These are phyloP conservation scores for Neuroterus valhalla DNA, from an alignment of 1,140 invertebrate species.

Conservation along the genomic window DNA sequence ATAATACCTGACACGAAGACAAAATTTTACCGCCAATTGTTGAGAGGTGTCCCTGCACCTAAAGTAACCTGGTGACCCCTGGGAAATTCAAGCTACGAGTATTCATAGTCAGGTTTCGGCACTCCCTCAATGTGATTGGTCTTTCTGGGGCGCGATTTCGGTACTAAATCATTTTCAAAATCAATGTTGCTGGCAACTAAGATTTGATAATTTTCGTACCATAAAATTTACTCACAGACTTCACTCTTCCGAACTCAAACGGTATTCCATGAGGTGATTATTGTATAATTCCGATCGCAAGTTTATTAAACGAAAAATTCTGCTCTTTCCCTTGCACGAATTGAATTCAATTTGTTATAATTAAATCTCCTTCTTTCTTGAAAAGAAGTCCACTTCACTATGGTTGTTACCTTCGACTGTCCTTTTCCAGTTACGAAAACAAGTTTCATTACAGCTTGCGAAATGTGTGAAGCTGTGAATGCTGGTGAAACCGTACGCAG, in stretches of 20 bases:
- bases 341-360: background rate
- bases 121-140: constrained; percentile 24
- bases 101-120: constrained; percentile 27
- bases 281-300: too few relatives aligned
- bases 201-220: background rate
- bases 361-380: background rate
- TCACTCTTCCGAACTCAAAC: background rate
- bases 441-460: constrained; percentile 1
- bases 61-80: constrained; percentile 25
- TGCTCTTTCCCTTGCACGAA: background rate
- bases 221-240: background rate
- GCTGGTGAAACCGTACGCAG: background rate
- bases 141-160: constrained; percentile 15
- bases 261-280: too few relatives aligned
- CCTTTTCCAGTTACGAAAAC: constrained; percentile 11
- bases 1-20: constrained; percentile 12
- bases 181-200: background rate
- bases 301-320: background rate
- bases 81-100: constrained; percentile 10
- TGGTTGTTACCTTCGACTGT: constrained; percentile 13
- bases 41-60: constrained; percentile 12
- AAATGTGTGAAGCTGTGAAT: background rate
- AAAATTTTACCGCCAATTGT: constrained; percentile 1
- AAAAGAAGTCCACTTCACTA: background rate
- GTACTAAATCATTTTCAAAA: constrained; percentile 14